These are phyloP conservation scores for Ornithoptera alexandrae DNA, from an alignment of 2,888 invertebrate species.

Conservation along the genomic window DNA sequence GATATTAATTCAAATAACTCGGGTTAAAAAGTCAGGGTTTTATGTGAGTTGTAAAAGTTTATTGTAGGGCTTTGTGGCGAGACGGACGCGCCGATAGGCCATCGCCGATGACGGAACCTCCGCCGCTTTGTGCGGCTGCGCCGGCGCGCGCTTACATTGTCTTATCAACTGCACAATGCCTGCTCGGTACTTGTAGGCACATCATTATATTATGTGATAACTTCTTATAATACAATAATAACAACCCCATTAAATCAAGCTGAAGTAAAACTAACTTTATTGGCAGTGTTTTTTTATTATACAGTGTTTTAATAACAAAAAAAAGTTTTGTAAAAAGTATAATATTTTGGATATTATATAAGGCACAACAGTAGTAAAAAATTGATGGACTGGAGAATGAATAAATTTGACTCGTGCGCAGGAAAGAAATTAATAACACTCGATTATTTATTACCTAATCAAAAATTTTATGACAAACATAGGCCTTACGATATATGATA, in stretches of 20 bases:
- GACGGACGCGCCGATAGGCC: slow-evolving; percentile 76
- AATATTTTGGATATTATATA: too few relatives aligned
- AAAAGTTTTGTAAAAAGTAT: too few relatives aligned
- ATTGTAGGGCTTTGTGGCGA: slow-evolving; percentile 78
- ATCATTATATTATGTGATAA: slow-evolving; percentile 19
- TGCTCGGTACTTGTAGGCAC: slow-evolving; percentile 8
- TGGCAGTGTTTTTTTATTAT: neutral
- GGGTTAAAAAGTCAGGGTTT: slow-evolving; percentile 80
- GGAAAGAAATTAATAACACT: too few relatives aligned
- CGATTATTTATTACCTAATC: too few relatives aligned
- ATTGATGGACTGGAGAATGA: too few relatives aligned
- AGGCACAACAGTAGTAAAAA: too few relatives aligned
- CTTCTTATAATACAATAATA: slow-evolving; percentile 22
- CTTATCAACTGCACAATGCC: slow-evolving; percentile 31
- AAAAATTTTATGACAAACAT: too few relatives aligned
- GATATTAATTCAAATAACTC: slow-evolving; percentile 81
- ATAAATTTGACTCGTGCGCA: too few relatives aligned
- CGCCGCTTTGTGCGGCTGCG: slow-evolving; percentile 39
- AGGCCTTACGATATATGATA: too few relatives aligned
- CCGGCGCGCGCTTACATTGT: slow-evolving; percentile 37
- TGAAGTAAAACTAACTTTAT: neutral
- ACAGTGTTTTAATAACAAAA: too few relatives aligned
- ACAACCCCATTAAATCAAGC: slow-evolving; percentile 15
- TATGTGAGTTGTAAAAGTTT: slow-evolving; percentile 79
- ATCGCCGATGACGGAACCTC: slow-evolving; percentile 61